A percentile compares a stretch with the other conserved stretches of the same genome.
These are phyloP conservation scores for Leptopilina myrica DNA, from an alignment of 2,888 invertebrate species.

Conservation along the genomic window DNA sequence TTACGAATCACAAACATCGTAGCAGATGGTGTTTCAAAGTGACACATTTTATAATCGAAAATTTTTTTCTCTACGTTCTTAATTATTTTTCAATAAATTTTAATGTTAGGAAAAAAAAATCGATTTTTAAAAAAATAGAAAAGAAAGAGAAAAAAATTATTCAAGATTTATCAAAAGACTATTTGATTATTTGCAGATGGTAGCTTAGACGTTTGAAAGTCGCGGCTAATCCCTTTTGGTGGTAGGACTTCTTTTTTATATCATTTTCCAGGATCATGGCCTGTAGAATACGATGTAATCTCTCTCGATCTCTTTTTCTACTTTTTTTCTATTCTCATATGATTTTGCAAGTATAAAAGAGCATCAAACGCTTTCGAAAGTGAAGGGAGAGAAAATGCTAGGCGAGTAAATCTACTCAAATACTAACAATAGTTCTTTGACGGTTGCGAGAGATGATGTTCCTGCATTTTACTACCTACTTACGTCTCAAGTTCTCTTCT, in stretches of 20 bases:
- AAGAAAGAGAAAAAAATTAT: constrained; percentile 56
- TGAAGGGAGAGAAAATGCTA: constrained; percentile 8
- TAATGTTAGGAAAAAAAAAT: too few species aligned
- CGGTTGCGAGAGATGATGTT: constrained; percentile 56
- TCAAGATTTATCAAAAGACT: constrained; percentile 56
- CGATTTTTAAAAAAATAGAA: constrained; percentile 45
- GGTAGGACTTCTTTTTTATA: constrained; percentile 29
- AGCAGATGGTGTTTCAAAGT: too few species aligned
- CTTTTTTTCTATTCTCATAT: constrained; percentile 24
- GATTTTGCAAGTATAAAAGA: constrained; percentile 37
- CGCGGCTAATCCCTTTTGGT: constrained; percentile 50
- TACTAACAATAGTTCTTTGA: constrained; percentile 55
- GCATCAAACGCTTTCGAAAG: background rate
- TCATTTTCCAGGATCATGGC: constrained; percentile 25
- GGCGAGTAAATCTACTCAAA: constrained; percentile 19
- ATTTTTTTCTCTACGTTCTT: constrained; percentile 35
- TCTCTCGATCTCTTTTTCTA: background rate
- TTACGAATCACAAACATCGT: constrained; percentile 6
- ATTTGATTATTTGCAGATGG: constrained; percentile 55
- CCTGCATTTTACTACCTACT: constrained; percentile 61
- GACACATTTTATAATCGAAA: too few species aligned
- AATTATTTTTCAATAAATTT: too few species aligned
- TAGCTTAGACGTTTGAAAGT: constrained; percentile 54
- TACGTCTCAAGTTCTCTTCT: constrained; percentile 51
- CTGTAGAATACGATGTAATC: background rate